phyloP scores from a whole-genome alignment of 2,888 invertebrate species.

The Mactromeris polynyma region DNA sequence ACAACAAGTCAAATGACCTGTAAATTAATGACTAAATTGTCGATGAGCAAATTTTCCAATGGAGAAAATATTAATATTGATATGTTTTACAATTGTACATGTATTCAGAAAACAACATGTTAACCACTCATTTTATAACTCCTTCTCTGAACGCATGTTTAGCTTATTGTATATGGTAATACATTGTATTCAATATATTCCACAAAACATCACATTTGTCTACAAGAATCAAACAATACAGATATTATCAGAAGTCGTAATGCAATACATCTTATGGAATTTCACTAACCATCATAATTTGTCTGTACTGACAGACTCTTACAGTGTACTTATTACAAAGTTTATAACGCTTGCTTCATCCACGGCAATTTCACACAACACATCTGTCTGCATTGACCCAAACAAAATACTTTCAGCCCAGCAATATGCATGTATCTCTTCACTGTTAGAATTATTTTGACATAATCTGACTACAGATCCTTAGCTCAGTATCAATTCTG shows the following conservation, averaged over 20 bases:
- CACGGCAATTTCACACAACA: neutral
- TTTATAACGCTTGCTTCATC: neutral
- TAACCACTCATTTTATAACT: no score
- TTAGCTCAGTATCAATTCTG: neutral
- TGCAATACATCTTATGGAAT: neutral
- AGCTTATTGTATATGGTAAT: no score
- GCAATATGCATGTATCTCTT: neutral
- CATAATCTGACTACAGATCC: neutral
- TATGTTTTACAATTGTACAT: no score
- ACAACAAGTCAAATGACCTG: no score
- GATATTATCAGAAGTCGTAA: neutral
- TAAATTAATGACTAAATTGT: no score
- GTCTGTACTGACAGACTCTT: neutral
- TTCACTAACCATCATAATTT: neutral
- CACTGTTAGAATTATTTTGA: neutral
- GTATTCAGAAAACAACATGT: no score
- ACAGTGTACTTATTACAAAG: neutral
- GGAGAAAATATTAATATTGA: no score
- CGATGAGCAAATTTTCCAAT: no score
- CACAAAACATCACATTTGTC: neutral
- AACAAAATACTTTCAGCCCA: neutral
- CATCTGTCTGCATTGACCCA: neutral
- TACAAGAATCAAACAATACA: neutral
- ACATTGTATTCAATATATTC: neutral
- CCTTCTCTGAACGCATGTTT: no score